Conservation (phyloP, 92 coral and sea anemone species). For the Zoanthus gigantus region DNA sequence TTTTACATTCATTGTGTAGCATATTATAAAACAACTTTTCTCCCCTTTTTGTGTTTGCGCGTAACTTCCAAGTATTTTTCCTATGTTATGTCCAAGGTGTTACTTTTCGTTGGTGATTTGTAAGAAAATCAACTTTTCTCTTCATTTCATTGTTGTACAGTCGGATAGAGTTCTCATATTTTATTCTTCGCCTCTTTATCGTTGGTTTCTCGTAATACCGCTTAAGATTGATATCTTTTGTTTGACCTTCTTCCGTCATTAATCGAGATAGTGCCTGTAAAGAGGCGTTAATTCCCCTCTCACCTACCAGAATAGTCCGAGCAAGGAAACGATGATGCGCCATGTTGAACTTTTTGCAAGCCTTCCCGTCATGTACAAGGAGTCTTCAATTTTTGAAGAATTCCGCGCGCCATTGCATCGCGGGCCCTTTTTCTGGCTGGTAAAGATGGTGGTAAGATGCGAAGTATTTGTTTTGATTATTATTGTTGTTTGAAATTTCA, state of each 20-base stretch:
- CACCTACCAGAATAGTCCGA: slow-evolving; percentile 87
- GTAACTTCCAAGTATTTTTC: too few relatives aligned
- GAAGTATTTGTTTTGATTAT: slow-evolving; percentile 24
- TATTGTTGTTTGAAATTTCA: slow-evolving; percentile 9
- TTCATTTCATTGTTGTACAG: slow-evolving; percentile 93
- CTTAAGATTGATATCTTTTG: slow-evolving; percentile 89
- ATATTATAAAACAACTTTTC: too few relatives aligned
- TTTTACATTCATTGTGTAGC: too few relatives aligned
- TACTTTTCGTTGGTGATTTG: slow-evolving; percentile 85
- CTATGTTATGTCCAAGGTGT: slow-evolving; percentile 88
- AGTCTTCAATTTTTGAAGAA: background rate
- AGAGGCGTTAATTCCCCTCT: slow-evolving; percentile 77
- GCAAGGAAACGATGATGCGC: slow-evolving; percentile 96
- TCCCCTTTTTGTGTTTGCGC: too few relatives aligned
- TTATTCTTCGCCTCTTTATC: slow-evolving; percentile 88
- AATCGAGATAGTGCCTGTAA: slow-evolving; percentile 77
- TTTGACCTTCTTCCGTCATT: slow-evolving; percentile 84
- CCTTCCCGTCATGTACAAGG: slow-evolving; percentile 5
- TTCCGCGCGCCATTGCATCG: slow-evolving; percentile 34
- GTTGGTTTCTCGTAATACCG: slow-evolving; percentile 96
- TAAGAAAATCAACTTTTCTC: slow-evolving; percentile 83
- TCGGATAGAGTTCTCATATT: slow-evolving; percentile 85
- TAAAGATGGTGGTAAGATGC: slow-evolving; percentile 87
- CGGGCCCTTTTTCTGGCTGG: slow-evolving; percentile 69
- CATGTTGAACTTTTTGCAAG: slow-evolving; percentile 70